Base-by-base conservation (phyloP, 2,113 vertebrate genomes). In the Struthidea cinerea region DNA sequence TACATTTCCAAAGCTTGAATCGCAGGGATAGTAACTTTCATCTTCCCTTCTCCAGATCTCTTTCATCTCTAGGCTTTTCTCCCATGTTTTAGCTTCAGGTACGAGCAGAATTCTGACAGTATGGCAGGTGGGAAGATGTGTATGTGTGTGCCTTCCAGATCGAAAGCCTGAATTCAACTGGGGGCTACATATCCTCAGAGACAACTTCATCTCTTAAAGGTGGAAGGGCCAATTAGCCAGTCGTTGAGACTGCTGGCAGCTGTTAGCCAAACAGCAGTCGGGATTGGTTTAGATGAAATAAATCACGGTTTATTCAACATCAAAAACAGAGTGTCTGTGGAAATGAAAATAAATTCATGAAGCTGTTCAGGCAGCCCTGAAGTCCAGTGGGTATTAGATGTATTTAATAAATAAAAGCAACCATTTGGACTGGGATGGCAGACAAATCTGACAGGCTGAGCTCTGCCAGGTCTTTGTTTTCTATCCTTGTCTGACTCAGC, bases 381-480 rank as follows among this genome's bases (percentile, higher is more conserved):
- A 86, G 44, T 68, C 77, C 44, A 11, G 49, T 33, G 69, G 56
- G 37, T 68, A 68, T 89, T 84, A 78, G 39, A 87, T 23, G 14
- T 88, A 60, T 84, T 95, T 90, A 71, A 92, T 94, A 75, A 92
- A 73, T n/a, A 92, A 78, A 92, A 53, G 60, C 5, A 20, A 46
- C 60, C 90, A 7, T 88, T 89, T 1, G 2, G 53, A 17, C 20
- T 41, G 41, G 76, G 52, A 44, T 47, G 44, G 47, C 59, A 92
- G 75, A 80, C 64, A 84, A 64, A 88, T 61, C 68, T 81, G 71
- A 67, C 35, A 73, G 79, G 55, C 94, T 90, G 93, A 90, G 83
- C 53, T 90, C 56, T 95, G 87, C 79, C 75, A 88, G 56, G 68
- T 90, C 88, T 61, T 92, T 96, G 63, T 85, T 81, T 92, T 94